Evolutionary conservation across 2,888 invertebrate species (phyloP), one percentile per base, ranked within the genome.

Genomic region (Zonitis immaculata): DNA sequence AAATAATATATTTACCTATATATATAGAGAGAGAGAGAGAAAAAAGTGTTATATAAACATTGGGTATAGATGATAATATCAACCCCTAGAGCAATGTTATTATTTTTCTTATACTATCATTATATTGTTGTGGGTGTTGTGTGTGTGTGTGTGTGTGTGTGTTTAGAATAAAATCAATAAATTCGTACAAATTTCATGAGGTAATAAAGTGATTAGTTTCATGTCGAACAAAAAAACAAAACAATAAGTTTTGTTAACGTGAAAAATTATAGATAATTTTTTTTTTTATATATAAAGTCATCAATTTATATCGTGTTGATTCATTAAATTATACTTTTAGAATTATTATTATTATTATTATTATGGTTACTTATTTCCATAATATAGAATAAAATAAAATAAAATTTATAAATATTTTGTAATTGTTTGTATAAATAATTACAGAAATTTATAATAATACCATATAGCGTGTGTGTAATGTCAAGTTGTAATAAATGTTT

Each of bases 201-300:
- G 18, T 18, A 39, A 11, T 39, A 18, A 18, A 39, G 8, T 39
- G 39, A 20, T 39, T 20, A 39, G n/a, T n/a, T n/a, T n/a, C n/a
- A n/a, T n/a, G n/a, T n/a, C n/a, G n/a, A n/a, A n/a, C n/a, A n/a
- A n/a, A n/a, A n/a, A n/a, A n/a, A n/a, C n/a, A n/a, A n/a, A n/a
- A n/a, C n/a, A n/a, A n/a, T n/a, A n/a, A n/a, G n/a, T n/a, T n/a
- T n/a, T n/a, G n/a, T n/a, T n/a, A n/a, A n/a, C n/a, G n/a, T n/a
- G n/a, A n/a, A n/a, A n/a, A n/a, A n/a, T n/a, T n/a, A n/a, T n/a
- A n/a, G n/a, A n/a, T n/a, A n/a, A n/a, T n/a, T n/a, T n/a, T n/a
- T n/a, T n/a, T n/a, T n/a, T n/a, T n/a, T n/a, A n/a, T 11, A 39
- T 39, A 39, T 39, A 39, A 39, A 39, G 39, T 20, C 39, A 39